These are phyloP conservation scores for Pseudotriccus pelzelni DNA, from an alignment of 2,797 vertebrate species.

Conservation along the genomic window DNA sequence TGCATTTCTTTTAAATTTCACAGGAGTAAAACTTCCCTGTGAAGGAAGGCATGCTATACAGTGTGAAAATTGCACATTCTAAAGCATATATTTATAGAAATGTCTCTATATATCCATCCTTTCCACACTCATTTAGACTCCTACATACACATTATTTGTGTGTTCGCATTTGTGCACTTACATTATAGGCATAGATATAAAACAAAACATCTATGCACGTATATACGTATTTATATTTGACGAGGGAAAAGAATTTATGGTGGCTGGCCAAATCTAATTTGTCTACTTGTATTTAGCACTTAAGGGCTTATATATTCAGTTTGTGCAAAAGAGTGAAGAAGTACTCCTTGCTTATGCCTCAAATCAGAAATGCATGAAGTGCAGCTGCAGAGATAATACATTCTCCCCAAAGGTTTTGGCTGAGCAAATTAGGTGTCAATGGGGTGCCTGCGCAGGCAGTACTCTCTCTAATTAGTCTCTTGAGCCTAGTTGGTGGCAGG, in stretches of 20 bases:
- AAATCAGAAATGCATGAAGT: constrained; percentile 85
- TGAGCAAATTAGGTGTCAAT: constrained; percentile 90
- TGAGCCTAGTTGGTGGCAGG: constrained; percentile 86
- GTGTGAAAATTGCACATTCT: background rate
- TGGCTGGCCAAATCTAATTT: constrained; percentile 68
- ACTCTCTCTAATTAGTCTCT: constrained; percentile 88
- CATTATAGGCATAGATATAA: background rate
- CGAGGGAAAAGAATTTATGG: constrained; percentile 40
- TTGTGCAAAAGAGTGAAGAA: constrained; percentile 78
- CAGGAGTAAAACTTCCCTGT: background rate
- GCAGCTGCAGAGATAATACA: constrained; percentile 87
- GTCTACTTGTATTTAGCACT: constrained; percentile 77
- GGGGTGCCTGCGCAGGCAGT: constrained; percentile 85
- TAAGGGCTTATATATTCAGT: constrained; percentile 75
- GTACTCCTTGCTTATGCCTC: constrained; percentile 77
- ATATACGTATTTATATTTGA: constrained; percentile 8
- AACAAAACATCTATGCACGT: background rate
- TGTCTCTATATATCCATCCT: background rate
- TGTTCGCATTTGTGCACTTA: background rate
- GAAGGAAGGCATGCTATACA: background rate
- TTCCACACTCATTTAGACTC: background rate
- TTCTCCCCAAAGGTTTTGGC: constrained; percentile 85
- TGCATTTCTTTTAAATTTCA: background rate
- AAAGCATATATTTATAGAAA: background rate
- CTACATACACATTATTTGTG: background rate